Evolutionary conservation across 2,113 vertebrate genomes (phyloP), one percentile per base, ranked within the genome.

Genomic region (Odocoileus virginianus): DNA sequence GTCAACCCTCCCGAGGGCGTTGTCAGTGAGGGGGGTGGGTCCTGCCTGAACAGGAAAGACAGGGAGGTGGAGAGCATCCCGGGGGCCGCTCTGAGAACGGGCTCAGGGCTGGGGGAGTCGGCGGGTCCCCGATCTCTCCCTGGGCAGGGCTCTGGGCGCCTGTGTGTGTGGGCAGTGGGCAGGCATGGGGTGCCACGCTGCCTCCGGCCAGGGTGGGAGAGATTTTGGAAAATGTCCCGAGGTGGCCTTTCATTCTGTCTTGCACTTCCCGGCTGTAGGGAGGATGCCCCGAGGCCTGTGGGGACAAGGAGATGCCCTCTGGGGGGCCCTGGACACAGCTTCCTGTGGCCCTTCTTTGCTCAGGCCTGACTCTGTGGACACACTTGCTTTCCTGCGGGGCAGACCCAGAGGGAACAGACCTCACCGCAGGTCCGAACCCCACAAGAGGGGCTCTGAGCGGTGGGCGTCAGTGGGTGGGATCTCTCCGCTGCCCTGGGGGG

Each of bases 331-430:
- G 19, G 47, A 61, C 16, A 8, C 21, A 17, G 82, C 54, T 1
- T 12, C 15, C 43, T 6, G 36, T 1, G 55, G 21, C 55, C n/a
- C 3, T 3, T 14, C 50, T 91, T 11, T 10, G 7, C 71, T 30
- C 1, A 1, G 12, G 28, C 21, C 61, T 7, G 36, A 6, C 12
- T 13, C 33, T 0, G 0, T 52, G 23, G 1, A 28, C 16, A 0
- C 2, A 4, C 3, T 15, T 27, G 30, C 36, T 33, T 7, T 19
- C 19, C 55, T 2, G 11, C 14, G 7, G 0, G 40, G 76, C 10
- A 28, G 28, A 19, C 47, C 30, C 13, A 16, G 43, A 11, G 12
- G 11, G 33, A 21, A 21, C 21, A 11, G 45, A 6, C 21, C 6
- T 0, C 13, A 1, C 6, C 25, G 0, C 12, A 8, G 0, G 4